Conservation (phyloP, 53 echinoderm and acorn worm genomes). For the Patiria pectinifera region DNA sequence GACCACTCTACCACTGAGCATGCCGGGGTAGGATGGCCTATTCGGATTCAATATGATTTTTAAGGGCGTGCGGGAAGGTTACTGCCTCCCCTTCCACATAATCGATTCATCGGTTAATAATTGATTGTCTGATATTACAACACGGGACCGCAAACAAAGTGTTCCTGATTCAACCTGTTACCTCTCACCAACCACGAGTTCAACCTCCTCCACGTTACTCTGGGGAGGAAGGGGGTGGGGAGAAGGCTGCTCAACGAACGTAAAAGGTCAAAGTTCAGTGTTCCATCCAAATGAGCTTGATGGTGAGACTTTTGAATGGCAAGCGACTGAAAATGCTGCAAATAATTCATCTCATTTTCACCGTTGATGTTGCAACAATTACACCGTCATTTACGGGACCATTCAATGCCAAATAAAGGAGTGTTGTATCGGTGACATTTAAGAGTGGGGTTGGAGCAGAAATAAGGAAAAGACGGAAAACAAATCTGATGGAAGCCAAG, state of each 20-base stretch:
- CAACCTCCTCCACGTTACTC: not conserved
- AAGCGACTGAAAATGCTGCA: too few species aligned
- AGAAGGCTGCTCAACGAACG: not conserved
- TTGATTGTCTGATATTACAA: not conserved
- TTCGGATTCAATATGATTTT: too few species aligned
- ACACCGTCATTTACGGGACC: not conserved
- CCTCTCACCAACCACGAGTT: not conserved
- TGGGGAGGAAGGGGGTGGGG: not conserved
- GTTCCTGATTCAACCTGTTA: not conserved
- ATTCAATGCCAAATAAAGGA: not conserved
- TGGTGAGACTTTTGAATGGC: too few species aligned
- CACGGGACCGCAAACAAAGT: not conserved
- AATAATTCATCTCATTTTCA: not conserved
- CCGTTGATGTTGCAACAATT: not conserved
- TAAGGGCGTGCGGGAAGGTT: too few species aligned
- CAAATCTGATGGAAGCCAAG: constrained; percentile 55
- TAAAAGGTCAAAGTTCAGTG: not conserved
- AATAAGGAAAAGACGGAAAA: constrained; percentile 30
- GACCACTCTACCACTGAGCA: too few species aligned
- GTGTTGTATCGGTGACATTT: constrained; percentile 46
- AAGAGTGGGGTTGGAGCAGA: constrained; percentile 6
- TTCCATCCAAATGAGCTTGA: too few species aligned
- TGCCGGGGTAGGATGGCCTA: too few species aligned
- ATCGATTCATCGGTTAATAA: not conserved
- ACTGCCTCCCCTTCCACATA: not conserved